Conservation (phyloP, 2,888 invertebrate species). For the Strigamia crassipes region DNA sequence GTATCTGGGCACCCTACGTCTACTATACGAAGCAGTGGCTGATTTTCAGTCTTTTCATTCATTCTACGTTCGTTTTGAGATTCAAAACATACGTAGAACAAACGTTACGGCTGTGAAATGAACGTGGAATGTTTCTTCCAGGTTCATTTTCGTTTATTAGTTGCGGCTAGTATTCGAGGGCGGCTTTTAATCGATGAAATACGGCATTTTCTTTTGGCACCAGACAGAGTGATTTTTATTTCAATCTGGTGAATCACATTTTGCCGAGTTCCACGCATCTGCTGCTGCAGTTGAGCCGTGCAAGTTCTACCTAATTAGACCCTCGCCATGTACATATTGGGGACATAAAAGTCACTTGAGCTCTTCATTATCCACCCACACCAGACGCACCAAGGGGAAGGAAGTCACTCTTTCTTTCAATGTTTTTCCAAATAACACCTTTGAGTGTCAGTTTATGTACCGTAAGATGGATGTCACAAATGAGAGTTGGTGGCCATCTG, state of each 20-base stretch:
- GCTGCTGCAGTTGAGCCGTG: background rate
- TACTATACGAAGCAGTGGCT: too few relatives aligned
- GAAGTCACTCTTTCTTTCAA: background rate
- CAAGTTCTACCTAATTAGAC: background rate
- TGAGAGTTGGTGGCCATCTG: slow-evolving; percentile 11
- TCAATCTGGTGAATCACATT: background rate
- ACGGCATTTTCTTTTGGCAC: too few relatives aligned
- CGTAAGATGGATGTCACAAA: slow-evolving; percentile 2
- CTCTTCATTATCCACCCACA: slow-evolving; percentile 26
- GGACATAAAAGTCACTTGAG: slow-evolving; percentile 24
- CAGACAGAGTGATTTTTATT: too few relatives aligned
- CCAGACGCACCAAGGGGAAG: background rate
- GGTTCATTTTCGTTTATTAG: too few relatives aligned
- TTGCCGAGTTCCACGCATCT: background rate
- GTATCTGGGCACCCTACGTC: too few relatives aligned
- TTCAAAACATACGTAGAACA: too few relatives aligned
- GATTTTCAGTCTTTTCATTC: too few relatives aligned
- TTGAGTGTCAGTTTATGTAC: slow-evolving; percentile 9
- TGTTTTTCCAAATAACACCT: background rate
- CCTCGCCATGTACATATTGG: background rate
- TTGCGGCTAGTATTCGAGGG: too few relatives aligned
- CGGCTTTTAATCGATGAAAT: too few relatives aligned
- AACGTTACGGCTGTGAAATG: too few relatives aligned
- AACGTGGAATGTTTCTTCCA: too few relatives aligned
- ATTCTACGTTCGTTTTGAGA: too few relatives aligned